A percentile compares a stretch with the other conserved stretches of the same genome.
Conservation (phyloP, 2,888 invertebrate genomes). For the Chymomyza caudatula region DNA sequence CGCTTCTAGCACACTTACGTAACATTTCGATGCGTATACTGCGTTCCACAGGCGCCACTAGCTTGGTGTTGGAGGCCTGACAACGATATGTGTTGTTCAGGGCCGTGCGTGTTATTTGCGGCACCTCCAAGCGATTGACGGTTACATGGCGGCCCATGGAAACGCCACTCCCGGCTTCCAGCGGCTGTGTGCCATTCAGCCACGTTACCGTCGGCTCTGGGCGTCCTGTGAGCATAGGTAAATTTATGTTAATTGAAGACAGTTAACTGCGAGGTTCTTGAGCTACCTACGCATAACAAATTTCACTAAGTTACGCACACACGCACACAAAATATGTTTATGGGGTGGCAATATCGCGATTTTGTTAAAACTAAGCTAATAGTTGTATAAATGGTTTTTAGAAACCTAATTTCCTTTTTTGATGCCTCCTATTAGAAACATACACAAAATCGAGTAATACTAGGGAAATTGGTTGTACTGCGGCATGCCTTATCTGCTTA, state of each 20-base stretch:
- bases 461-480: too few relatives aligned
- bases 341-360: not conserved
- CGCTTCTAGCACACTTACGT: constrained; percentile 82
- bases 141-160: constrained; percentile 86
- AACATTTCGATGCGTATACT: constrained; percentile 90
- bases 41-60: constrained; percentile 90
- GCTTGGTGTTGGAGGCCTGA: constrained; percentile 91
- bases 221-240: constrained; percentile 81
- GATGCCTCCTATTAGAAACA: too few relatives aligned
- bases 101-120: constrained; percentile 85
- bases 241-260: constrained; percentile 31
- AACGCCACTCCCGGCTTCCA: constrained; percentile 85
- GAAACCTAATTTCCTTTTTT: too few relatives aligned
- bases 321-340: not conserved
- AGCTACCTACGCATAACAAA: not conserved
- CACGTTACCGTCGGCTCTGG: constrained; percentile 91
- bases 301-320: not conserved
- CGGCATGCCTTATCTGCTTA: too few relatives aligned
- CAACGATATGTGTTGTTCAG: constrained; percentile 92
- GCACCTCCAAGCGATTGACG: constrained; percentile 87
- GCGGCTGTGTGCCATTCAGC: constrained; percentile 86
- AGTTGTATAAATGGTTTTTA: too few relatives aligned
- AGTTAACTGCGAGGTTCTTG: not conserved
- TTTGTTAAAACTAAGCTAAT: not conserved
- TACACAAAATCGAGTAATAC: too few relatives aligned